Evolutionary conservation across 2,888 invertebrate genomes (phyloP).

Genomic region (Petrolisthes manimaculis): DNA sequence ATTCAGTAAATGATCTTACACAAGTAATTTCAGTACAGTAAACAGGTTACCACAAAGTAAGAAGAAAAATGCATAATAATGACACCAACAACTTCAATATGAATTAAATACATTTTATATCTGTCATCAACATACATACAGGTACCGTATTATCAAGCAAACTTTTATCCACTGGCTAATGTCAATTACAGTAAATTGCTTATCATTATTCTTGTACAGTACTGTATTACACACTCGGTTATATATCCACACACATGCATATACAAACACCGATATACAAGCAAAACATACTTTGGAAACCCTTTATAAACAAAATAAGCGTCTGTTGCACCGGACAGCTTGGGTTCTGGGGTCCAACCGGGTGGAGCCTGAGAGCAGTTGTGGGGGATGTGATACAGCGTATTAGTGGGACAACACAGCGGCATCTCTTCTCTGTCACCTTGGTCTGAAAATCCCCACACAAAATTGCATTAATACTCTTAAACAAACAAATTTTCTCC

Average conservation of each 20-base stretch:
- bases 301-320: constrained; percentile 52
- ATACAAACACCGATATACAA: constrained; percentile 8
- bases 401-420: constrained; percentile 51
- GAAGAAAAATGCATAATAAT: neutral
- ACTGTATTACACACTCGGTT: neutral
- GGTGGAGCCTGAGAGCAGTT: constrained; percentile 39
- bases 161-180: neutral
- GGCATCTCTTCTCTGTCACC: constrained; percentile 27
- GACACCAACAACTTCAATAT: neutral
- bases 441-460: neutral
- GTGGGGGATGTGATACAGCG: constrained; percentile 31
- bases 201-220: no score
- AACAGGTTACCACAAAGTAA: no score
- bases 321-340: constrained; percentile 36
- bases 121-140: neutral
- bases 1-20: no score
- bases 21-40: no score
- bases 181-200: no score
- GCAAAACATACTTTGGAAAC: constrained; percentile 54
- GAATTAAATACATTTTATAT: neutral
- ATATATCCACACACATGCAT: constrained; percentile 8
- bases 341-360: constrained; percentile 33
- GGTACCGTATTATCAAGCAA: neutral
- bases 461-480: no score
- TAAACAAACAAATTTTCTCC: no score